phyloP scores from a whole-genome alignment of 2,113 vertebrate species.

The Drymodes brunneopygia region DNA sequence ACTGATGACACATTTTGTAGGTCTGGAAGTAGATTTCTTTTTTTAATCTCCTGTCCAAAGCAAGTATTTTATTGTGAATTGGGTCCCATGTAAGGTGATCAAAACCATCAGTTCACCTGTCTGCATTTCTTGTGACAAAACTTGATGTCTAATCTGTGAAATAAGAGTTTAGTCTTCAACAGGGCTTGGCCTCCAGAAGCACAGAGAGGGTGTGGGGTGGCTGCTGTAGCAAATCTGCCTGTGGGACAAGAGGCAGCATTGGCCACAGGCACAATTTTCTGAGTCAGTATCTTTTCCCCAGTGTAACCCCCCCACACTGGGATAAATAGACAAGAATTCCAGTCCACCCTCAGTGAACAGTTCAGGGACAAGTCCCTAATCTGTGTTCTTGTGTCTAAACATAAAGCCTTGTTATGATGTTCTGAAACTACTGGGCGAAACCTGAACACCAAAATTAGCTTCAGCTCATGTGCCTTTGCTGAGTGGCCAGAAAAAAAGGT shows the following conservation, averaged over 20 bases:
- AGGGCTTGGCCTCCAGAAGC: background rate
- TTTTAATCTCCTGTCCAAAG: background rate
- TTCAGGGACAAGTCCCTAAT: background rate
- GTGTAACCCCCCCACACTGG: background rate
- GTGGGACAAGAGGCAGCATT: background rate
- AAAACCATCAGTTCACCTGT: background rate
- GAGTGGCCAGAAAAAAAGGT: background rate
- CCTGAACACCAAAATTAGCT: background rate
- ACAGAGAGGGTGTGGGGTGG: background rate
- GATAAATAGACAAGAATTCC: background rate
- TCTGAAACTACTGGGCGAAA: background rate
- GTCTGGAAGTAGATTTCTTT: background rate
- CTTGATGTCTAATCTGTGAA: accelerated
- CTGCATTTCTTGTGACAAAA: background rate
- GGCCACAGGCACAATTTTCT: background rate
- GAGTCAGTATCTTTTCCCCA: background rate
- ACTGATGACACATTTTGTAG: background rate
- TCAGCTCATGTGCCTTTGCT: background rate
- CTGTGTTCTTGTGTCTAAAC: background rate
- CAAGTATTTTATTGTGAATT: background rate
- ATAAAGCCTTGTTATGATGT: background rate
- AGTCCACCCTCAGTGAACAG: background rate
- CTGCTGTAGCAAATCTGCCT: background rate
- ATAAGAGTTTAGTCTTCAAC: background rate
- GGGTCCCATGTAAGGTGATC: background rate